Conservation (phyloP, 2,888 invertebrate species). For the Dryobotodes eremita region DNA sequence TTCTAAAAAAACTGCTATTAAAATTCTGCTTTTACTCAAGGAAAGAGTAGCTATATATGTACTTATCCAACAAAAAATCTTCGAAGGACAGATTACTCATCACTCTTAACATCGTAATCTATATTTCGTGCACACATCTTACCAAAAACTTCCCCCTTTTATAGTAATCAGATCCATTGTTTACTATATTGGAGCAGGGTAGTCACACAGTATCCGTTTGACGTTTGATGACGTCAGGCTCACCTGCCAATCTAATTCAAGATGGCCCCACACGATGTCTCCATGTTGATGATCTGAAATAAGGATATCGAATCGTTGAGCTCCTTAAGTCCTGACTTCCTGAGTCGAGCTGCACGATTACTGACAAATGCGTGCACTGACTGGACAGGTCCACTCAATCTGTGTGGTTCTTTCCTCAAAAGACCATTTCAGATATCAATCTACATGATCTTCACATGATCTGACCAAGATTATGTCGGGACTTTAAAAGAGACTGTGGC, state of each 20-base stretch:
- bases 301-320: too few species aligned
- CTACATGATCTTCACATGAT: too few species aligned
- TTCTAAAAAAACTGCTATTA: not conserved
- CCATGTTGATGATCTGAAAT: not conserved
- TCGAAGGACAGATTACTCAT: not conserved
- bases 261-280: constrained; percentile 17
- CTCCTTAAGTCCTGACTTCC: too few species aligned
- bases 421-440: too few species aligned
- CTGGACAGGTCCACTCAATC: too few species aligned
- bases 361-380: too few species aligned
- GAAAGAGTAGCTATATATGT: not conserved
- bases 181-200: constrained; percentile 28
- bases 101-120: constrained; percentile 17
- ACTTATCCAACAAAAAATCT: not conserved
- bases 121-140: constrained; percentile 39
- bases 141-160: constrained; percentile 29
- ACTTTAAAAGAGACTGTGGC: too few species aligned
- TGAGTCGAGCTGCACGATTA: too few species aligned
- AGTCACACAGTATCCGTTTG: constrained; percentile 26
- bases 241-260: constrained; percentile 49
- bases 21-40: not conserved
- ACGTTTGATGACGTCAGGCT: constrained; percentile 17
- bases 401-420: too few species aligned
- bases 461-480: too few species aligned
- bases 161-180: constrained; percentile 47